phyloP scores from a whole-genome alignment of 2,113 vertebrate species.

The Poeciliopsis turrubarensis region DNA sequence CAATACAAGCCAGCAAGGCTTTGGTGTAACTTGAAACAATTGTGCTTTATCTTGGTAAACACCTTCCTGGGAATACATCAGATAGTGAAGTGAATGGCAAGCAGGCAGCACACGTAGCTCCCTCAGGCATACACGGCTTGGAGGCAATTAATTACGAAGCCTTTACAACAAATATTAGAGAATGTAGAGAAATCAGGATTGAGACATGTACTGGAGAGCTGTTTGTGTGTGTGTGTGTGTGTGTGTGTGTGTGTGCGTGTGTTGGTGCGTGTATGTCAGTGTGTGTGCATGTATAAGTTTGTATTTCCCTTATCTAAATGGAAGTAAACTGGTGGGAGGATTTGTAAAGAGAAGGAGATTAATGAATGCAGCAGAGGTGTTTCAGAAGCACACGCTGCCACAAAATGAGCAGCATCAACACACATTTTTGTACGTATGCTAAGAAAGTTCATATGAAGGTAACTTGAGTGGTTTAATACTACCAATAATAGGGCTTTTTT shows the following conservation, averaged over 20 bases:
- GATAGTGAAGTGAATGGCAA: conserved; percentile 33
- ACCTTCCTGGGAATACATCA: conserved; percentile 14
- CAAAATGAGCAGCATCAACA: background rate
- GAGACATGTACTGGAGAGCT: conserved; percentile 28
- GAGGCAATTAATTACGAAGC: conserved; percentile 52
- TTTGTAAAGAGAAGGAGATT: conserved; percentile 57
- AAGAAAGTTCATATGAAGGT: conserved; percentile 23
- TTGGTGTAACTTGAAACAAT: conserved; percentile 13
- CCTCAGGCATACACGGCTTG: conserved; percentile 20
- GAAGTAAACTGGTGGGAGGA: conserved; percentile 44
- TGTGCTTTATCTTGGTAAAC: conserved; percentile 46
- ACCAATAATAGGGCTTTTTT: conserved; percentile 19
- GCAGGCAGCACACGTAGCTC: conserved; percentile 17
- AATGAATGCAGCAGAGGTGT: conserved; percentile 49
- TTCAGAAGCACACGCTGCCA: background rate
- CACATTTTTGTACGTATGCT: background rate
- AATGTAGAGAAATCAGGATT: conserved; percentile 31
- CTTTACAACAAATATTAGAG: conserved; percentile 38
- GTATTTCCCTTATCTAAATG: conserved; percentile 44
- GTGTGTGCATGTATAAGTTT: background rate
- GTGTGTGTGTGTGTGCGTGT: background rate
- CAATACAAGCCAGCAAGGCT: background rate
- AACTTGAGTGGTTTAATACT: conserved; percentile 25
- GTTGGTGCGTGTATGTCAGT: conserved; percentile 2
- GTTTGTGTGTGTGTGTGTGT: background rate